Evolutionary conservation across 2,113 vertebrate species (phyloP).

Genomic region (Blennius ocellaris): DNA sequence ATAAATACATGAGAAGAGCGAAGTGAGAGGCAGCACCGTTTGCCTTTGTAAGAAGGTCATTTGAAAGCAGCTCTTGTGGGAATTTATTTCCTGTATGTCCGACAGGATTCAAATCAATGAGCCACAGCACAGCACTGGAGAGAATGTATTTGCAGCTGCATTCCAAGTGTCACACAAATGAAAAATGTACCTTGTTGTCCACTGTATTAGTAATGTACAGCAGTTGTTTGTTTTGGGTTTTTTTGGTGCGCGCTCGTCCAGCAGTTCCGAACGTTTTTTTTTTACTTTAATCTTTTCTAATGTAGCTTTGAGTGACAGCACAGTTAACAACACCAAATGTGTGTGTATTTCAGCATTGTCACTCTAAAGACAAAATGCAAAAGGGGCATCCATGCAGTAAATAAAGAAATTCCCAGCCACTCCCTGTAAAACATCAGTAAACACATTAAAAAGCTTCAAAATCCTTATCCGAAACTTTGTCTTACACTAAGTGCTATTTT

Average conservation of each 20-base stretch:
- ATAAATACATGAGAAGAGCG: background rate
- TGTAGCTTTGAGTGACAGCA: background rate
- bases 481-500: no score
- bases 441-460: no score
- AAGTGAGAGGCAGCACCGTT: background rate
- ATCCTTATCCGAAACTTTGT: no score
- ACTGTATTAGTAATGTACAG: background rate
- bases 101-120: no score
- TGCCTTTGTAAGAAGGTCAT: background rate
- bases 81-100: no score
- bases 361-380: background rate
- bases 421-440: no score
- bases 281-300: background rate
- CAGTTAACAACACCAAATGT: background rate
- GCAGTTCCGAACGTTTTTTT: background rate
- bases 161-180: background rate
- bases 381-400: no score
- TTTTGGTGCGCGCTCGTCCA: background rate
- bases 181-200: background rate
- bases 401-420: no score
- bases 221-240: background rate
- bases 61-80: background rate
- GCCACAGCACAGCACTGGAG: background rate
- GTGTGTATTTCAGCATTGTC: background rate
- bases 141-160: no score